Evolutionary conservation across 2,113 vertebrate species (phyloP).

Genomic region (Antigone vipio): DNA sequence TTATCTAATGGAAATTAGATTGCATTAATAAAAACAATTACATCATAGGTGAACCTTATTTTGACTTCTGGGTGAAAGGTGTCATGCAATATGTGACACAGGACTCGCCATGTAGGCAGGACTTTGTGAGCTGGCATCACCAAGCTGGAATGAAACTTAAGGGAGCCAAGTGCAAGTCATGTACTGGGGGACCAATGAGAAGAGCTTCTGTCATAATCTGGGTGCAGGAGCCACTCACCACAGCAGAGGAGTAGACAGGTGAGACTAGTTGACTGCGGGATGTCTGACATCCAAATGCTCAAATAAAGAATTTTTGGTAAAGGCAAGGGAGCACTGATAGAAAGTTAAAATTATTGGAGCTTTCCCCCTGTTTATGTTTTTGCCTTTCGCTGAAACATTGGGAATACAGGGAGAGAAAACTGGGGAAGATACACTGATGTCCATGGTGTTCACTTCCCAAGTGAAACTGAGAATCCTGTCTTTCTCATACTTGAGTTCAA

Average conservation of each 20-base stretch:
- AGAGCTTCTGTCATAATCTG: not conserved
- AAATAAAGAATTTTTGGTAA: not conserved
- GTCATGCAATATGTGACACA: fast-evolving
- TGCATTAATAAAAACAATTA: not conserved
- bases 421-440: not conserved
- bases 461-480: not conserved
- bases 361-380: not conserved
- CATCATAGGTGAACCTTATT: not conserved
- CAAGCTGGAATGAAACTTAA: not conserved
- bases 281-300: not conserved
- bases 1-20: not conserved
- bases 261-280: not conserved
- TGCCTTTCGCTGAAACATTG: not conserved
- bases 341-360: not conserved
- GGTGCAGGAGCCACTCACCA: not conserved
- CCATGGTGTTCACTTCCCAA: not conserved
- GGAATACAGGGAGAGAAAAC: not conserved
- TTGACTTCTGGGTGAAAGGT: not conserved
- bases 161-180: not conserved
- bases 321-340: not conserved
- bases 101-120: not conserved
- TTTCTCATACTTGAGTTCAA: not conserved
- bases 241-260: not conserved
- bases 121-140: not conserved
- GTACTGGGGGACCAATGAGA: not conserved